A percentile compares a stretch with the other conserved stretches of the same genome.
These are phyloP conservation scores for Artibeus lituratus DNA, from an alignment of 2,797 vertebrate genomes.

Conservation along the genomic window DNA sequence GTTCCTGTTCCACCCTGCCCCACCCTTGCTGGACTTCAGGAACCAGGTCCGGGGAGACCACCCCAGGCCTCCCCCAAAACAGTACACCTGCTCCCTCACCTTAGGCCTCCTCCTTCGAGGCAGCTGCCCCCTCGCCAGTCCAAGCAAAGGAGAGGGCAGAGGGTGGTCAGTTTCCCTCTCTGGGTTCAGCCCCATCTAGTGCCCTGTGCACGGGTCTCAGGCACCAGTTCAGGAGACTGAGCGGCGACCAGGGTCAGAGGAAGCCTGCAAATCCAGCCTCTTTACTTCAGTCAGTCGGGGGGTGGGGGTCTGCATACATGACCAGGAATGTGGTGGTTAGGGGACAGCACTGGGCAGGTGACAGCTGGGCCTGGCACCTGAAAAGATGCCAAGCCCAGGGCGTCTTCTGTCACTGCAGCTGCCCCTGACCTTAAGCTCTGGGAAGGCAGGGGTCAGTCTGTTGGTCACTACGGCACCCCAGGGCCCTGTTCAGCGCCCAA, in stretches of 20 bases:
- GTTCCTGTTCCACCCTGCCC: not conserved
- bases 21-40: not conserved
- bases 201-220: not conserved
- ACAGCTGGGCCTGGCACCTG: no score
- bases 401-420: not conserved
- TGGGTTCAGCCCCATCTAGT: not conserved
- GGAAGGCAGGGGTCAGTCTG: not conserved
- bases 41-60: not conserved
- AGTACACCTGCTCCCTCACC: no score
- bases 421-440: not conserved
- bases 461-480: no score
- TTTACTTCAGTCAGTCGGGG: not conserved
- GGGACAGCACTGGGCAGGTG: not conserved
- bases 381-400: not conserved
- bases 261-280: not conserved
- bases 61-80: not conserved
- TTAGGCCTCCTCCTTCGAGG: not conserved
- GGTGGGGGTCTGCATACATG: not conserved
- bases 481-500: not conserved
- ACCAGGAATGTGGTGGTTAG: no score
- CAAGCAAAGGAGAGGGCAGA: not conserved
- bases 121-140: not conserved
- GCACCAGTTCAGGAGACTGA: not conserved
- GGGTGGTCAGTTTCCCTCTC: rapidly evolving
- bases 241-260: not conserved